A percentile compares a stretch with the other conserved stretches of the same genome.
Evolutionary conservation across 2,888 invertebrate species (phyloP).

Genomic region (Anoncus sp.): DNA sequence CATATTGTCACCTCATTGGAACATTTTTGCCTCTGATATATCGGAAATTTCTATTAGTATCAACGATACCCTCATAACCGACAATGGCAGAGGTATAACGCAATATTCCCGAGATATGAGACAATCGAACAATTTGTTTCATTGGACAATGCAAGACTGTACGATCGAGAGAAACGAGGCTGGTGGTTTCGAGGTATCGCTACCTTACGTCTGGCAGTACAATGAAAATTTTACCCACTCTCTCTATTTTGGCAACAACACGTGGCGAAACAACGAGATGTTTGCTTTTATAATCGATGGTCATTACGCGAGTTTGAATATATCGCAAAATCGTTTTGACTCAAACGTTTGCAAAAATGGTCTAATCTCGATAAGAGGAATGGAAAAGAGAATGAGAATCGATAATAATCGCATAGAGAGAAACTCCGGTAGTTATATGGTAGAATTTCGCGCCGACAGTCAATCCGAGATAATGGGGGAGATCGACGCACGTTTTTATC

Average conservation of each 20-base stretch:
- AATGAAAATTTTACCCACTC: conserved; percentile 98
- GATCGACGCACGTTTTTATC: conserved; percentile 91
- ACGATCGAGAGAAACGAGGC: conserved; percentile 93
- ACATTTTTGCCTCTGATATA: conserved; percentile 92
- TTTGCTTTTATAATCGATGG: conserved; percentile 95
- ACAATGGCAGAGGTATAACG: conserved; percentile 94
- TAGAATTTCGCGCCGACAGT: conserved; percentile 95
- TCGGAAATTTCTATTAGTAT: conserved; percentile 96
- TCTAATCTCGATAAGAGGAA: conserved; percentile 93
- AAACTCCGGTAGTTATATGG: conserved; percentile 93
- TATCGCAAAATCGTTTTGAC: conserved; percentile 93
- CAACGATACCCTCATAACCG: conserved; percentile 92
- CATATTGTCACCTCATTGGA: conserved; percentile 94
- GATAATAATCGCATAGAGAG: conserved; percentile 91
- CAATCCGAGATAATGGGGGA: conserved; percentile 96
- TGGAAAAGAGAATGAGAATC: conserved; percentile 97
- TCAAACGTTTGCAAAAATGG: conserved; percentile 94
- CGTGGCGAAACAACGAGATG: conserved; percentile 93
- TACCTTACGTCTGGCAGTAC: conserved; percentile 98
- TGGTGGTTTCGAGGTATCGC: conserved; percentile 94
- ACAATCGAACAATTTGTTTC: conserved; percentile 98
- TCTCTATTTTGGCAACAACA: conserved; percentile 93
- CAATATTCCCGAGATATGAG: conserved; percentile 97
- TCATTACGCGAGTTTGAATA: conserved; percentile 95
- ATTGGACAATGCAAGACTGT: conserved; percentile 95